Conservation (phyloP, 1,140 invertebrate genomes). For the Eurosta solidaginis region DNA sequence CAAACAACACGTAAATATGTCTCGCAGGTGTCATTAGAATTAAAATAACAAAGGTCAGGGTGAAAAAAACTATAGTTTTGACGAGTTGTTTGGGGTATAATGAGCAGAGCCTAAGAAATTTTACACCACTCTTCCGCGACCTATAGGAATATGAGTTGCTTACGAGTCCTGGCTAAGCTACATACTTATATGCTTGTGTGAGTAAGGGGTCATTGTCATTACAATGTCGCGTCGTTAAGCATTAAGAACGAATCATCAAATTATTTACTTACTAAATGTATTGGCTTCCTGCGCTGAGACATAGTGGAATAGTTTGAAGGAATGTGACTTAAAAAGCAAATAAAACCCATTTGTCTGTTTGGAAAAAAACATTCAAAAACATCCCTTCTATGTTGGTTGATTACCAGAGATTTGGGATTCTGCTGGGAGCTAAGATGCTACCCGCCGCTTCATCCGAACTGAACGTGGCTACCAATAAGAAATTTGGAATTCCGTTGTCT, state of each 20-base stretch:
- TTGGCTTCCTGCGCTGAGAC: background rate
- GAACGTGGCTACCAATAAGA: too few relatives aligned
- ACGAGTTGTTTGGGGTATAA: background rate
- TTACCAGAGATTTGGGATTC: too few relatives aligned
- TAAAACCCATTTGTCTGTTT: too few relatives aligned
- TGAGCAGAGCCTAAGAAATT: background rate
- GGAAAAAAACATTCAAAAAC: too few relatives aligned
- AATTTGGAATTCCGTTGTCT: too few relatives aligned
- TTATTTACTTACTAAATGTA: background rate
- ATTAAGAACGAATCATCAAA: background rate
- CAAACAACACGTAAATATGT: background rate
- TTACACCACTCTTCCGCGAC: too few relatives aligned
- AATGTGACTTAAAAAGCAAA: too few relatives aligned
- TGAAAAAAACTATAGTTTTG: background rate
- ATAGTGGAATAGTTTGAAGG: too few relatives aligned
- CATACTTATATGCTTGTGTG: background rate
- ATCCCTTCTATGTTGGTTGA: too few relatives aligned
- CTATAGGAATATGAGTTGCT: too few relatives aligned
- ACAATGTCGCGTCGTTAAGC: background rate
- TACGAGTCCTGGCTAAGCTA: background rate
- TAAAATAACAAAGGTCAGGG: background rate
- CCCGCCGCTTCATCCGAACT: too few relatives aligned
- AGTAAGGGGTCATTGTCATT: conserved; percentile 6
- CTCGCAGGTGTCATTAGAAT: conserved; percentile 23
- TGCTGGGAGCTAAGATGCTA: too few relatives aligned